These are phyloP conservation scores for Choloepus didactylus DNA, from an alignment of 2,797 vertebrate genomes.

Conservation along the genomic window DNA sequence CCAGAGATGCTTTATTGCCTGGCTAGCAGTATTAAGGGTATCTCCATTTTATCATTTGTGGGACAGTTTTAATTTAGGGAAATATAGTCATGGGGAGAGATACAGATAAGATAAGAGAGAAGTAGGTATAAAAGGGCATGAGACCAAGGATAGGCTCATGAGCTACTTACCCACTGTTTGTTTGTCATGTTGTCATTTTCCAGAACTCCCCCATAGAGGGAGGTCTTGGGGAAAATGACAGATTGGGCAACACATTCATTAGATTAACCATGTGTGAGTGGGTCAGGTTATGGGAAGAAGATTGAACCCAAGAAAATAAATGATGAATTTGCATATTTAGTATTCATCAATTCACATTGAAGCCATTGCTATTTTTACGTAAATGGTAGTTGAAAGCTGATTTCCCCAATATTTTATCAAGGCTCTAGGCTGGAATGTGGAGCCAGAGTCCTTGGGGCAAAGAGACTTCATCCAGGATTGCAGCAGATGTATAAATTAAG, in stretches of 20 bases:
- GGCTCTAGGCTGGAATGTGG: not conserved
- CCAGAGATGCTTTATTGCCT: not conserved
- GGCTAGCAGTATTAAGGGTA: not conserved
- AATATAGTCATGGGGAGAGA: not conserved
- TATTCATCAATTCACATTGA: not conserved
- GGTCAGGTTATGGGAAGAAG: not conserved
- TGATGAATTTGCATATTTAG: not conserved
- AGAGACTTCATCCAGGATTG: not conserved
- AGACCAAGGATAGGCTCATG: not conserved
- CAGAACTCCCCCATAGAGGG: not conserved
- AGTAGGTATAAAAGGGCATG: not conserved
- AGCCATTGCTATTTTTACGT: not conserved
- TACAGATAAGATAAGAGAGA: not conserved
- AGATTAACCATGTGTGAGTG: not conserved
- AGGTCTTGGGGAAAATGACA: not conserved
- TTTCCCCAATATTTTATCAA: not conserved
- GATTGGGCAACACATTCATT: not conserved
- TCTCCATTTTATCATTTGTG: not conserved
- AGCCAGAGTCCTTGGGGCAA: not conserved
- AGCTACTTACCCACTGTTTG: no score
- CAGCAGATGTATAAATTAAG: not conserved
- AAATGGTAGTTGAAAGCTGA: not conserved
- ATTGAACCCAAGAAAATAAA: not conserved
- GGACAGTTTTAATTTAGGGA: slow-evolving; percentile 1
- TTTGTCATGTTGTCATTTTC: not conserved